These are phyloP conservation scores for Pseudeuparius sepicola DNA, from an alignment of 2,888 invertebrate genomes.

Conservation along the genomic window DNA sequence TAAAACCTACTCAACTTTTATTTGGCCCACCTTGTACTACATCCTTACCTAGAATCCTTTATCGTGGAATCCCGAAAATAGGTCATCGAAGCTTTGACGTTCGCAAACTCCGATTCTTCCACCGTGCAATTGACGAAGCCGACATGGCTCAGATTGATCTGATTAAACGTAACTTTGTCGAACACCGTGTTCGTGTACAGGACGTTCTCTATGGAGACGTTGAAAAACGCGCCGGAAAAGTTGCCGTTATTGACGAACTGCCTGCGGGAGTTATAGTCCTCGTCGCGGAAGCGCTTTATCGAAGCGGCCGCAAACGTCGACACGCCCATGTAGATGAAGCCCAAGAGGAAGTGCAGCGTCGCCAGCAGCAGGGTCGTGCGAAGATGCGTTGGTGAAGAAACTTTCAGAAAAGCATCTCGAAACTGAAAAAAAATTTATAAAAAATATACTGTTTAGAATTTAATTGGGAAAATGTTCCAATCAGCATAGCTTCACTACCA, in stretches of 20 bases:
- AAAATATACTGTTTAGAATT: constrained; percentile 10
- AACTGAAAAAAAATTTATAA: constrained; percentile 55
- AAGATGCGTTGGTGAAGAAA: constrained; percentile 54
- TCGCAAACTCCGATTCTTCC: constrained; percentile 56
- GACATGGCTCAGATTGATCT: constrained; percentile 61
- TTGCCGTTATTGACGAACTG: constrained; percentile 28
- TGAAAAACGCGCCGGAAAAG: constrained; percentile 41
- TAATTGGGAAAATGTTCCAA: not conserved
- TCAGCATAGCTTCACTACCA: too few relatives aligned
- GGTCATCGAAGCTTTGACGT: constrained; percentile 61
- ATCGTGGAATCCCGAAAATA: constrained; percentile 53
- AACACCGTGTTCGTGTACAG: constrained; percentile 52
- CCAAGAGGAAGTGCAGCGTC: constrained; percentile 46
- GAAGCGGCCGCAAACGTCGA: constrained; percentile 45
- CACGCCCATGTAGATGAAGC: constrained; percentile 43
- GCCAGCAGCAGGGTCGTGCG: constrained; percentile 53
- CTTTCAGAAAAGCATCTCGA: constrained; percentile 57
- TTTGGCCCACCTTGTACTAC: too few relatives aligned
- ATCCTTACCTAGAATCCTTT: constrained; percentile 53
- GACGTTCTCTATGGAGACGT: constrained; percentile 53
- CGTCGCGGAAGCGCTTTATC: constrained; percentile 40
- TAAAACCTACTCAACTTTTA: too few relatives aligned
- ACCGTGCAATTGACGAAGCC: constrained; percentile 62
- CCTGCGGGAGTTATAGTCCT: constrained; percentile 31
- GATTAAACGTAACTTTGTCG: constrained; percentile 53